Conservation (phyloP, 2,797 vertebrate species). For the Pteropus rufus region DNA sequence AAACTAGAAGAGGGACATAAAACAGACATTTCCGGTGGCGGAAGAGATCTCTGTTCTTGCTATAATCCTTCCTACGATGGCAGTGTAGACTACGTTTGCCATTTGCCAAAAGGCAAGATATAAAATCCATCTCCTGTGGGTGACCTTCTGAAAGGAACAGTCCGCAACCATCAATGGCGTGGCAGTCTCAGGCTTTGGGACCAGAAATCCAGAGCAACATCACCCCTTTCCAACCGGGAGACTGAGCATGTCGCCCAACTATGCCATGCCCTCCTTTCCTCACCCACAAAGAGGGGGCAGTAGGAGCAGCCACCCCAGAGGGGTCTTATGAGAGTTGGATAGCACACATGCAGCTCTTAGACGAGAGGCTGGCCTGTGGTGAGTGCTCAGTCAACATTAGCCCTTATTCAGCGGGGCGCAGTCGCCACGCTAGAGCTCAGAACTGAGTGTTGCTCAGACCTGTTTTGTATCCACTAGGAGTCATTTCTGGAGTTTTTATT, state of each 20-base stretch:
- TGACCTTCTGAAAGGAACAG: neutral
- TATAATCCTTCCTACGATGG: neutral
- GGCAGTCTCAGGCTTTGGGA: neutral
- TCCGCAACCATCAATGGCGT: no score
- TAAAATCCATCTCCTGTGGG: neutral
- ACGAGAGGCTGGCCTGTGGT: neutral
- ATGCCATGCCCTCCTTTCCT: neutral
- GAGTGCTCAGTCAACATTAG: neutral
- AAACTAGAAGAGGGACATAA: neutral
- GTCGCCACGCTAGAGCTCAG: rapidly evolving
- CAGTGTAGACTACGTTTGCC: neutral
- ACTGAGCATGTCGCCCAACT: neutral
- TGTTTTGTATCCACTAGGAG: neutral
- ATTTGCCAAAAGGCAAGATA: neutral
- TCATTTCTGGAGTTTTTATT: neutral
- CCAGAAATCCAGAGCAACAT: neutral
- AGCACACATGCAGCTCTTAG: neutral
- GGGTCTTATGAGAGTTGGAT: neutral
- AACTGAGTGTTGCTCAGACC: no score
- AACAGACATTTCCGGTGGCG: neutral
- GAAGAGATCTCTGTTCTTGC: neutral
- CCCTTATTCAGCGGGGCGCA: no score
- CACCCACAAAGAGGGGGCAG: neutral
- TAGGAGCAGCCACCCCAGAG: neutral
- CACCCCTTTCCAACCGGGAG: neutral